Evolutionary conservation across 2,888 invertebrate species (phyloP), one percentile per base, ranked within the genome.

Genomic region (Drosophila atroscutellata): DNA sequence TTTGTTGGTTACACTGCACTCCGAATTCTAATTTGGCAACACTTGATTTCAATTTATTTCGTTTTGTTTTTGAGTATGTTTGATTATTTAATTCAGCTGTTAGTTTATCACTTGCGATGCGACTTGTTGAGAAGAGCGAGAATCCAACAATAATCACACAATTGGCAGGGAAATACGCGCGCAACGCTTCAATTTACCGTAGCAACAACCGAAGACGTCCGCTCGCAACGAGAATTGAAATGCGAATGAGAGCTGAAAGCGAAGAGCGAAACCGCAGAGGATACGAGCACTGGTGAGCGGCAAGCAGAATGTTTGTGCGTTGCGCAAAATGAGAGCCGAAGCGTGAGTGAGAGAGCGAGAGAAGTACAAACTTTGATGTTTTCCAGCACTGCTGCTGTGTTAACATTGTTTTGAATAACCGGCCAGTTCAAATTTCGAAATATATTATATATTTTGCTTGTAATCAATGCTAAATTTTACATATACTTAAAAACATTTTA

Each of bases 71-170:
- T 55, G 37, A 52, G 59, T 58, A 50, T 61, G 49, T 55, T 39
- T 47, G 59, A 47, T 18, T 28, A 71, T 68, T 50, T 57, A 34
- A 52, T 75, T 87, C 72, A 56, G 45, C 50, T 42, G 26, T 58
- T 56, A 47, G 59, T 76, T 74, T 75, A 77, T 74, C 86, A 89
- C 84, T 68, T 70, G 72, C 45, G 56, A 76, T 64, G 70, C 86
- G 83, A 87, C 83, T 83, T 83, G 83, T 83, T 83, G 87, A 81
- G 79, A 87, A 62, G 77, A 81, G 66, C 83, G 72, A 83, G 71
- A 72, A 72, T 7, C 72, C 63, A 55, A 37, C 36, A 56, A 65
- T 58, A 63, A 72, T 49, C 61, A 71, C 49, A 59, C 47, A 65
- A 69, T 71, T 77, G 52, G 51, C 52, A 77, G 55, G 64, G 63